Evolutionary conservation across 1,140 invertebrate genomes (phyloP).

Genomic region (Heterodera carotae): DNA sequence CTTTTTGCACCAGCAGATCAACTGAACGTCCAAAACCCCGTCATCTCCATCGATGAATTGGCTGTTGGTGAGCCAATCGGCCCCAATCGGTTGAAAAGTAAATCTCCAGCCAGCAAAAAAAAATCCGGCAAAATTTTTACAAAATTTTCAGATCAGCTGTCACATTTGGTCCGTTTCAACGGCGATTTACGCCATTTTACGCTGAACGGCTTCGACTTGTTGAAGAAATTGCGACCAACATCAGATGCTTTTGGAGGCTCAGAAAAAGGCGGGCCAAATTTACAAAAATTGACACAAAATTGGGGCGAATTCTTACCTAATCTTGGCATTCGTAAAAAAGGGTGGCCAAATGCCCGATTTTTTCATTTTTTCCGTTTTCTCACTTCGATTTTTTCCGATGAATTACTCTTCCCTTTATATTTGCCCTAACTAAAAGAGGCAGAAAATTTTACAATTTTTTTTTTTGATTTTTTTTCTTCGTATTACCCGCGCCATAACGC

Average conservation of each 20-base stretch:
- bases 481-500: no score
- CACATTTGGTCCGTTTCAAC: conserved; percentile 23
- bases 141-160: conserved; percentile 4
- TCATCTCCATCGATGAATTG: conserved; percentile 11
- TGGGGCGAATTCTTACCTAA: not conserved
- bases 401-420: no score
- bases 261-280: not conserved
- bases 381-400: no score
- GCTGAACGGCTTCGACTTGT: conserved; percentile 25
- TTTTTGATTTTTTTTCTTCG: not conserved
- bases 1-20: not conserved
- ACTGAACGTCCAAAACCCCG: not conserved
- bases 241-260: not conserved
- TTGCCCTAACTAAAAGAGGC: no score
- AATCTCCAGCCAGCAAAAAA: not conserved
- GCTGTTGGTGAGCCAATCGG: conserved; percentile 21
- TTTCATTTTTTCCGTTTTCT: no score
- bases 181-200: conserved; percentile 19
- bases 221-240: conserved; percentile 6
- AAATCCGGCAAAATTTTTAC: not conserved
- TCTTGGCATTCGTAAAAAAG: not conserved
- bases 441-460: no score
- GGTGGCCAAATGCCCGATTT: no score
- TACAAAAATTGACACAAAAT: not conserved
- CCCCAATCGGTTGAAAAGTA: conserved; percentile 4